A percentile compares a stretch with the other conserved stretches of the same genome.
phyloP scores from a whole-genome alignment of 2,113 vertebrate genomes.

The Arizona elegans region DNA sequence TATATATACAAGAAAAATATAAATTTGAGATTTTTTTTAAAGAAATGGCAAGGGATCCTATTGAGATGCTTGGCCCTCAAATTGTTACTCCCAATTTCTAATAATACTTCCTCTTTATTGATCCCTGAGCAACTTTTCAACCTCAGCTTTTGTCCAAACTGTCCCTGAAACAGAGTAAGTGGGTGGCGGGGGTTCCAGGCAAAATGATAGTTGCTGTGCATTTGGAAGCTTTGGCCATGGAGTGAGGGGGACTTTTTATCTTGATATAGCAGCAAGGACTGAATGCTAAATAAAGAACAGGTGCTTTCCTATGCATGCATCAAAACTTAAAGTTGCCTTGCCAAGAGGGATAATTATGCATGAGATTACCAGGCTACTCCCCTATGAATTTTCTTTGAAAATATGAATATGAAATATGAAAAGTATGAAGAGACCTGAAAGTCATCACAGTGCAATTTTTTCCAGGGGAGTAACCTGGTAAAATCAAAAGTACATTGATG shows the following conservation, averaged over 20 bases:
- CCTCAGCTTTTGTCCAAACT: background rate
- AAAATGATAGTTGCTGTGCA: background rate
- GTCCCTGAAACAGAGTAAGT: background rate
- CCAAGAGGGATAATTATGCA: accelerated
- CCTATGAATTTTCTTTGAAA: accelerated
- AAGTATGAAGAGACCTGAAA: background rate
- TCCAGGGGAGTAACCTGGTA: constrained; percentile 11
- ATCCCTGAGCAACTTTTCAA: background rate
- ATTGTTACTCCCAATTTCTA: background rate
- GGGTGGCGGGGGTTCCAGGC: background rate
- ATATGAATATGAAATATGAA: too few relatives aligned
- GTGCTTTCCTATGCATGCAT: background rate
- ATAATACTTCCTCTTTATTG: background rate
- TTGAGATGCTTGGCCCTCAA: background rate
- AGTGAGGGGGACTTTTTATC: background rate
- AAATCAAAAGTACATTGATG: constrained; percentile 13
- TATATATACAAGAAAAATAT: background rate
- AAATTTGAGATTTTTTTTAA: background rate
- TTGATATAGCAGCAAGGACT: background rate
- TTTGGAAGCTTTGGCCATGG: background rate
- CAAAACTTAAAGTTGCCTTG: background rate
- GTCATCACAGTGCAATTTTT: constrained; percentile 14
- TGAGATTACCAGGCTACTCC: background rate
- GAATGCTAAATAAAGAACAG: background rate
- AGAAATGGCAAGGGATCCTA: background rate